Evolutionary conservation across 2,888 invertebrate genomes (phyloP).

Genomic region (Phengaris arion): DNA sequence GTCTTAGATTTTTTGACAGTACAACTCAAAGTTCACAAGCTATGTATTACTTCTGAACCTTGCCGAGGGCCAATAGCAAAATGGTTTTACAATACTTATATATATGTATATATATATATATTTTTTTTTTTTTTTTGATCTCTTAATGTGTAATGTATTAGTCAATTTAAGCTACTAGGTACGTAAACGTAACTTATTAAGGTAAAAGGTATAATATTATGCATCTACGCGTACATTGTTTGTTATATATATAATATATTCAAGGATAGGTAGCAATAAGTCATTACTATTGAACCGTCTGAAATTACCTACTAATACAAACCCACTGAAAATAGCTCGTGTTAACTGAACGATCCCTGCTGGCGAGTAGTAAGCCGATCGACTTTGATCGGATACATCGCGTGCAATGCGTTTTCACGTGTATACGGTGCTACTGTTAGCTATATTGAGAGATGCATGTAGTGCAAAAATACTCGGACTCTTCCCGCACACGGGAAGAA

Average conservation of each 20-base stretch:
- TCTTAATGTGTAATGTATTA: too few species aligned
- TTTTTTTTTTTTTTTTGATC: too few species aligned
- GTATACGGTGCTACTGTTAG: conserved; percentile 45
- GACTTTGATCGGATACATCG: conserved; percentile 40
- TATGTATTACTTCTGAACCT: too few species aligned
- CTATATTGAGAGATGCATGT: conserved; percentile 49
- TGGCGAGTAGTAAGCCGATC: conserved; percentile 39
- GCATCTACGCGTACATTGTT: not conserved
- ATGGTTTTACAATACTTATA: too few species aligned
- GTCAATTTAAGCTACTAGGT: too few species aligned
- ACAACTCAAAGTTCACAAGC: too few species aligned
- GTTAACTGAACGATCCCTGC: conserved; percentile 33
- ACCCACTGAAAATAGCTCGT: conserved; percentile 44
- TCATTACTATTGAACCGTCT: not conserved
- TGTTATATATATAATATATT: not conserved
- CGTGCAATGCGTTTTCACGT: conserved; percentile 55
- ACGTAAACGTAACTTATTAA: too few species aligned
- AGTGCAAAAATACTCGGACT: conserved; percentile 60
- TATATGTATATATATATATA: too few species aligned
- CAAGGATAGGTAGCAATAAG: not conserved
- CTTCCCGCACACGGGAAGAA: conserved; percentile 70
- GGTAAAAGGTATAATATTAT: too few species aligned
- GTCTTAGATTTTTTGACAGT: too few species aligned
- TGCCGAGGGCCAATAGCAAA: too few species aligned
- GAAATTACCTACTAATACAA: not conserved